Evolutionary conservation across 2,797 vertebrate genomes (phyloP).

Genomic region (Synaphobranchus kaupii): DNA sequence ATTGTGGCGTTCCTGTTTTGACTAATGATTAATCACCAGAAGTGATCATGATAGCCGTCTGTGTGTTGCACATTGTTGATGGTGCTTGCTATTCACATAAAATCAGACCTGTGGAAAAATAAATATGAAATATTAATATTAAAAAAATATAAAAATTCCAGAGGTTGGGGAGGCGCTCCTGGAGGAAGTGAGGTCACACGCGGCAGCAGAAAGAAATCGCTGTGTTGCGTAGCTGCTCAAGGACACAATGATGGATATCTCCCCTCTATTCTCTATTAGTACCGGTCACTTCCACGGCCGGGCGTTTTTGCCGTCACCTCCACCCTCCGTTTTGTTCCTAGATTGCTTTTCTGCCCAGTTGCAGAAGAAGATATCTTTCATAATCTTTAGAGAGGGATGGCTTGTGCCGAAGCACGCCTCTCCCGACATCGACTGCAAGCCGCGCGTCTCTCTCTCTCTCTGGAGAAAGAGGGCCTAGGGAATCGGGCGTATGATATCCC

Average conservation of each 20-base stretch:
- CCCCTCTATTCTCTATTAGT: constrained; percentile 20
- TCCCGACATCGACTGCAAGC: background rate
- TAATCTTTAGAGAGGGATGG: background rate
- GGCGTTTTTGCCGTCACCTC: background rate
- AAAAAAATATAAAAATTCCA: background rate
- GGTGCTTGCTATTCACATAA: background rate
- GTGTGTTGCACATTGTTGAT: background rate
- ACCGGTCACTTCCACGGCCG: background rate
- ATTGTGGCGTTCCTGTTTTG: too few relatives aligned
- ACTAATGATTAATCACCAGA: background rate
- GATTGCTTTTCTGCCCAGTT: constrained; percentile 20
- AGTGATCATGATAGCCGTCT: background rate
- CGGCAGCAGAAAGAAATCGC: constrained; percentile 18
- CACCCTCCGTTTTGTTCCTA: constrained; percentile 14
- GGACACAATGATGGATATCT: constrained; percentile 28
- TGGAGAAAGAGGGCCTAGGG: background rate
- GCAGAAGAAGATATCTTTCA: constrained; percentile 11
- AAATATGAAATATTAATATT: background rate
- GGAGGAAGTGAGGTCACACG: background rate
- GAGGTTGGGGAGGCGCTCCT: background rate
- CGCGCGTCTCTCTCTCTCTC: background rate
- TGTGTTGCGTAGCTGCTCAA: background rate
- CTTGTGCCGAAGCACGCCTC: background rate
- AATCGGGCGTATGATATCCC: too few relatives aligned
- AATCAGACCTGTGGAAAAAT: background rate